These are phyloP conservation scores for zebrafish (Danio rerio) DNA, from an alignment of 2,113 vertebrate species.

Conservation along the genomic window GRCz12tu NC_133192.1:12510001-12510500, in stretches of 20 bases:
- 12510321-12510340: no score
- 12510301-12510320: no score
- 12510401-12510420: no score
- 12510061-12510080: neutral
- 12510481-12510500: no score
- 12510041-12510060: constrained; percentile 24
- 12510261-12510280: constrained; percentile 21
- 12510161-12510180: constrained; percentile 9
- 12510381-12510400: no score
- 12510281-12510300: constrained; percentile 5
- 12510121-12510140: constrained; percentile 26
- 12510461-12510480: no score
- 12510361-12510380: no score
- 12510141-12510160: constrained; percentile 20
- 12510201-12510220: constrained; percentile 24
- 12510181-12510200: constrained; percentile 42
- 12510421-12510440: no score
- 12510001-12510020: constrained; percentile 8
- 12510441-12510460: no score
- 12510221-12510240: constrained; percentile 49
- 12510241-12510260: constrained; percentile 36
- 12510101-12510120: neutral
- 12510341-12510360: no score
- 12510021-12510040: neutral
- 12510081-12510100: neutral